Conservation (phyloP, 2,113 vertebrate species). For the Eurystomus gularis region DNA sequence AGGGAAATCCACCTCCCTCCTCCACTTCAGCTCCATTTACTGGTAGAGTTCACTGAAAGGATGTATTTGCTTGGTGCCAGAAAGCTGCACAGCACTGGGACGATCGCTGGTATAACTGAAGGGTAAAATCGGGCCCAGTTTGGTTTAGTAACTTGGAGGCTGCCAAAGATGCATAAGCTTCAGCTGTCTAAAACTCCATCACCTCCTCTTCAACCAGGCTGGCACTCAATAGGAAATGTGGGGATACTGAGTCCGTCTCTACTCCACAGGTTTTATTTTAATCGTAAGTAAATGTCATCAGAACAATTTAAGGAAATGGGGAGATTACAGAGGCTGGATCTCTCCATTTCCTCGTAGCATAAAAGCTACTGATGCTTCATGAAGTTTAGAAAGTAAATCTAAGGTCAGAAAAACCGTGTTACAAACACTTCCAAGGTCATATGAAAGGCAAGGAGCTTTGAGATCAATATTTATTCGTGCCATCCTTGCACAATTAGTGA, state of each 20-base stretch:
- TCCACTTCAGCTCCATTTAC: neutral
- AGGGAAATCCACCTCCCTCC: neutral
- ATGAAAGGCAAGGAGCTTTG: neutral
- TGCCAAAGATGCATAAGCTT: neutral
- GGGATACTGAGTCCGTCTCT: neutral
- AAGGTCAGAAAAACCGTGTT: neutral
- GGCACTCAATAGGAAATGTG: neutral
- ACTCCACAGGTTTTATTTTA: slow-evolving; percentile 18
- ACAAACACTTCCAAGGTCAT: neutral
- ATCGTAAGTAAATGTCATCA: slow-evolving; percentile 3
- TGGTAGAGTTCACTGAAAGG: neutral
- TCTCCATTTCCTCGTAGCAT: neutral
- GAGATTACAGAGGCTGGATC: neutral
- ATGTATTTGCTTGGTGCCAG: neutral
- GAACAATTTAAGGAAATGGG: slow-evolving; percentile 6
- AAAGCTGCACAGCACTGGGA: neutral
- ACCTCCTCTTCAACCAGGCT: neutral
- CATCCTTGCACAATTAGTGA: neutral
- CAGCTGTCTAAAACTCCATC: neutral
- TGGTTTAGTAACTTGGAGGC: neutral
- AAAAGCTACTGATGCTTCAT: neutral
- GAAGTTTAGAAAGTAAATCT: neutral
- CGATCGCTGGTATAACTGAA: neutral
- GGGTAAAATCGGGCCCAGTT: neutral
- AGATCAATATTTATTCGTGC: neutral